phyloP scores from a whole-genome alignment of 2,888 invertebrate species.

The Lepetodrilus schrolli region DNA sequence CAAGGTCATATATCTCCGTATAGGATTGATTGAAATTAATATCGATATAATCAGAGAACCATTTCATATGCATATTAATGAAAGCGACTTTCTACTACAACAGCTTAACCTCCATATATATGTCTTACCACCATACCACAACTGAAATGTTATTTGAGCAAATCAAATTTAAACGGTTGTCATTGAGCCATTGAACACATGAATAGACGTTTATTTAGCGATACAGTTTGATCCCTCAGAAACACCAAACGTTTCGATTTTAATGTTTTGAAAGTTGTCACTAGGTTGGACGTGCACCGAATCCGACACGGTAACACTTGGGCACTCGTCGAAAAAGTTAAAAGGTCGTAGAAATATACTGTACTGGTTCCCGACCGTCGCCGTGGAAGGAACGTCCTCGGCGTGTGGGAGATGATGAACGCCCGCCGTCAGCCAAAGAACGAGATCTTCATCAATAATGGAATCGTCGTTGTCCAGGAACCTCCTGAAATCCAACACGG shows the following conservation, averaged over 20 bases:
- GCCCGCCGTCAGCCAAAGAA: slow-evolving; percentile 70
- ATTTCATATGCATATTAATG: no score
- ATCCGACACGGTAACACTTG: slow-evolving; percentile 60
- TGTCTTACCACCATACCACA: no score
- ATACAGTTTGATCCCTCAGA: slow-evolving; percentile 43
- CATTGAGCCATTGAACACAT: slow-evolving; percentile 3
- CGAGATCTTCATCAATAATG: slow-evolving; percentile 65
- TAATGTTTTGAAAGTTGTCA: slow-evolving; percentile 30
- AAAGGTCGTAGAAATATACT: slow-evolving; percentile 61
- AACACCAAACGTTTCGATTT: slow-evolving; percentile 53
- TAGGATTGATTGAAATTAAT: no score
- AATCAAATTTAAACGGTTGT: background rate
- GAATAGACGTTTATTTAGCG: background rate
- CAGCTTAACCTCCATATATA: no score
- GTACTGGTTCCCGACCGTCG: slow-evolving; percentile 57
- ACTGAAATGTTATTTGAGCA: no score
- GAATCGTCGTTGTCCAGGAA: slow-evolving; percentile 66
- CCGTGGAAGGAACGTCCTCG: slow-evolving; percentile 67
- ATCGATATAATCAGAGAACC: no score
- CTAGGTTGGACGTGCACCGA: slow-evolving; percentile 51
- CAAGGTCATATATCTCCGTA: no score
- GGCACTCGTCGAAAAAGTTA: slow-evolving; percentile 69
- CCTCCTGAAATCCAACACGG: slow-evolving; percentile 61
- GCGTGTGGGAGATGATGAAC: slow-evolving; percentile 65
- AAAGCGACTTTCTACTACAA: no score